phyloP scores from a whole-genome alignment of 2,888 invertebrate species.

The Linnaemya tessellans region DNA sequence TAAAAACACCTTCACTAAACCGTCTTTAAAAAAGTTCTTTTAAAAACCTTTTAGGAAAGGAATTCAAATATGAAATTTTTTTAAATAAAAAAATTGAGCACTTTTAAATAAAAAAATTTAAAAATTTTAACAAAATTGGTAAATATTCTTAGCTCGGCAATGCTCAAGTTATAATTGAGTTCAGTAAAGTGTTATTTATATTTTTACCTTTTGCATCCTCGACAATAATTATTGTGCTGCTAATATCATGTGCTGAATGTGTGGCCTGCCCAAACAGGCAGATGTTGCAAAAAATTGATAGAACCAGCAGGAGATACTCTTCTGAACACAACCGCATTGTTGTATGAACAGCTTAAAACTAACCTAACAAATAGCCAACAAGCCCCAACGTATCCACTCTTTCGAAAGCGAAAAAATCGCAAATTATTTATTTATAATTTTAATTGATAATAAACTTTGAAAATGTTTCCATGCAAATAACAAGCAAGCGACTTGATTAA shows the following conservation, averaged over 20 bases:
- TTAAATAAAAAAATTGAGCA: no score
- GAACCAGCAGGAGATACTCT: constrained; percentile 53
- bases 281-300: constrained; percentile 49
- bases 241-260: constrained; percentile 74
- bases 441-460: background rate
- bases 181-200: no score
- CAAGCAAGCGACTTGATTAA: constrained; percentile 25
- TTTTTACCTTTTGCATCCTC: constrained; percentile 83
- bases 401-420: background rate
- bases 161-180: no score
- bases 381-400: background rate
- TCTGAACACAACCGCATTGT: constrained; percentile 59
- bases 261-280: constrained; percentile 25
- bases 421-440: constrained; percentile 13
- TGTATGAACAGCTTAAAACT: constrained; percentile 41
- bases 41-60: no score
- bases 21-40: no score
- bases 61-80: no score
- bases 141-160: no score
- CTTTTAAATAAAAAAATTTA: no score
- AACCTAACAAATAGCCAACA: constrained; percentile 17
- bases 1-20: no score
- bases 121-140: no score
- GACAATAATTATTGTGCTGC: constrained; percentile 83
- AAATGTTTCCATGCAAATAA: constrained; percentile 5